Percentiles rank a stretch among this genome's conserved stretches.
Conservation (phyloP, 2,888 invertebrate genomes). For the Luperina testacea region DNA sequence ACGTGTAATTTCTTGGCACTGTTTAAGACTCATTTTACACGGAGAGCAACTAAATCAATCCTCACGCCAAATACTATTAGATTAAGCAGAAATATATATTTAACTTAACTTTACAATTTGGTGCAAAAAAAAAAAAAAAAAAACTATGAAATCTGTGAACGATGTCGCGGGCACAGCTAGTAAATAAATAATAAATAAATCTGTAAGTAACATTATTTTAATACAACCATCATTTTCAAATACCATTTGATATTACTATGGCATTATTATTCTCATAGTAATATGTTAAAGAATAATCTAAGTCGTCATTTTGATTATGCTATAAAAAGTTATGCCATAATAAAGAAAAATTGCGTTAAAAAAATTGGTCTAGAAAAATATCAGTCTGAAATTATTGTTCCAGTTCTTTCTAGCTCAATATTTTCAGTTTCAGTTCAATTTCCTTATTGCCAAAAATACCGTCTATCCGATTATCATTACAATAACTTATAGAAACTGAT, state of each 20-base stretch:
- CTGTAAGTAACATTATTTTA: not conserved
- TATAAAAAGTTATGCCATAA: constrained; percentile 25
- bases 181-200: not conserved
- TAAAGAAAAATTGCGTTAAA: constrained; percentile 20
- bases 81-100: constrained; percentile 41
- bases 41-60: constrained; percentile 52
- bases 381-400: not conserved
- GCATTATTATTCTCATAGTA: not conserved
- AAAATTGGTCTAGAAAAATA: constrained; percentile 15
- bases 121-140: not conserved
- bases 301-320: constrained; percentile 31
- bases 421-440: constrained; percentile 40
- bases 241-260: constrained; percentile 9
- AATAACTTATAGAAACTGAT: constrained; percentile 41
- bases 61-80: constrained; percentile 55
- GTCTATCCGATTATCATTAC: constrained; percentile 33
- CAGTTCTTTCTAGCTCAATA: constrained; percentile 17
- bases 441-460: constrained; percentile 52
- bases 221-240: constrained; percentile 7
- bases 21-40: constrained; percentile 42
- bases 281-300: constrained; percentile 13
- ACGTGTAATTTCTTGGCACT: constrained; percentile 56
- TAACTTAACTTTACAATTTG: constrained; percentile 26
- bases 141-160: too few relatives aligned
- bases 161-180: not conserved